phyloP scores from a whole-genome alignment of 2,888 invertebrate species.

The Xestia sexstrigata region DNA sequence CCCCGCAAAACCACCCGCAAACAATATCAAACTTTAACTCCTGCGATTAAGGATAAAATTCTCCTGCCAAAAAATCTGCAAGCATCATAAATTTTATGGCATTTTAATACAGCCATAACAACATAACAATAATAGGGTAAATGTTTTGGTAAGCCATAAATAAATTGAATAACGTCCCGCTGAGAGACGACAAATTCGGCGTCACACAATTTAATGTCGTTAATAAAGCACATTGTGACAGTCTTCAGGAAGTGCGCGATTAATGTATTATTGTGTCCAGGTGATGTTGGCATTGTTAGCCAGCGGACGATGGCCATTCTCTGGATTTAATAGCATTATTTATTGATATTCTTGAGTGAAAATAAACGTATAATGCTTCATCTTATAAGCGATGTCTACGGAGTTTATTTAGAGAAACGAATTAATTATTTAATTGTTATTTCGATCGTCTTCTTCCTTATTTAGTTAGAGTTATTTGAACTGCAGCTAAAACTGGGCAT shows the following conservation, averaged over 20 bases:
- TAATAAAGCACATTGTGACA: constrained; percentile 68
- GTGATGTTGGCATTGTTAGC: constrained; percentile 23
- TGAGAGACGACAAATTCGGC: constrained; percentile 83
- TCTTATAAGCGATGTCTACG: background rate
- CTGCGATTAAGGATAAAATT: constrained; percentile 57
- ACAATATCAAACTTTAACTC: constrained; percentile 64
- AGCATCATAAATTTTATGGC: constrained; percentile 89
- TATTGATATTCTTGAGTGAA: constrained; percentile 19
- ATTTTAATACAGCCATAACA: constrained; percentile 90
- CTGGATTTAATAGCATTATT: constrained; percentile 21
- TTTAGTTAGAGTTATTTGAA: background rate
- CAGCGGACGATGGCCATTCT: constrained; percentile 5
- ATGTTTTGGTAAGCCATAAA: constrained; percentile 91
- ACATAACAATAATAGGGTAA: constrained; percentile 90
- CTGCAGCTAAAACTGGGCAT: background rate
- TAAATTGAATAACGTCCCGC: constrained; percentile 84
- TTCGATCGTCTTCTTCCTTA: background rate
- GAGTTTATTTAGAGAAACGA: constrained; percentile 11
- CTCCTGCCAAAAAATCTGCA: constrained; percentile 72
- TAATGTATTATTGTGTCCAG: constrained; percentile 49
- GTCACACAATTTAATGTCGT: constrained; percentile 73
- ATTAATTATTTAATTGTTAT: background rate
- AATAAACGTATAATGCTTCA: background rate
- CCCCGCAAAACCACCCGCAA: constrained; percentile 69
- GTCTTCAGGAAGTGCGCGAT: constrained; percentile 48